Base-by-base conservation (phyloP, 2,113 vertebrate genomes). In the Hydrolagus affinis region DNA sequence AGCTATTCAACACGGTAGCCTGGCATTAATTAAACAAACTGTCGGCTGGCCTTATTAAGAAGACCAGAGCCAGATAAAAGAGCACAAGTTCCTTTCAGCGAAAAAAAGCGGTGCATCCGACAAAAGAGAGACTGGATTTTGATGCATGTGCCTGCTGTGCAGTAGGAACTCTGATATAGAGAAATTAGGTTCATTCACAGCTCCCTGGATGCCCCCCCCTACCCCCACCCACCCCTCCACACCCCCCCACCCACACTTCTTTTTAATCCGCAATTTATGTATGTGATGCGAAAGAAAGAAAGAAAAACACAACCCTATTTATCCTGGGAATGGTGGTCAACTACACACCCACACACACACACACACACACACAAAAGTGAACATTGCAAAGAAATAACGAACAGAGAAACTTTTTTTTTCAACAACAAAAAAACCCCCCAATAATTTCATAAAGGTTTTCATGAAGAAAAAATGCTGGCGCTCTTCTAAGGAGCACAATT, bases 21-120 rank as follows among this genome's bases (percentile, higher is more conserved):
- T 83, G 78, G 78, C 78, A 83, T 83, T 83, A 83, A 83, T 83
- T 83, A 83, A 83, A 83, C 78, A 83, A 83, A 66, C 32, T 83
- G 78, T 83, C 62, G 78, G 78, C 78, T 83, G 62, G 78, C 78
- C 78, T 68, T 28, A 83, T 83, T 83, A 83, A 83, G 78, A 68
- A 83, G 62, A 83, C 60, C 78, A 83, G 78, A 83, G 78, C 78
- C 62, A 66, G 78, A 83, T 83, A 83, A 83, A 83, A 83, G 78
- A 83, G 78, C 60, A 66, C 78, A 66, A 83, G 78, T 17, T 66
- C 78, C 28, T 83, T 83, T 83, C 78, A 68, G 78, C 60, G n/a
- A n/a, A n/a, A n/a, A n/a, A 83, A 83, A 83, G 78, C 30, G 78
- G 66, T 60, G 66, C 78, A 68, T 83, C 62, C 66, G 78, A 83